Evolutionary conservation across 1,140 invertebrate species (phyloP).

Genomic region (Rhynchophorus ferrugineus): DNA sequence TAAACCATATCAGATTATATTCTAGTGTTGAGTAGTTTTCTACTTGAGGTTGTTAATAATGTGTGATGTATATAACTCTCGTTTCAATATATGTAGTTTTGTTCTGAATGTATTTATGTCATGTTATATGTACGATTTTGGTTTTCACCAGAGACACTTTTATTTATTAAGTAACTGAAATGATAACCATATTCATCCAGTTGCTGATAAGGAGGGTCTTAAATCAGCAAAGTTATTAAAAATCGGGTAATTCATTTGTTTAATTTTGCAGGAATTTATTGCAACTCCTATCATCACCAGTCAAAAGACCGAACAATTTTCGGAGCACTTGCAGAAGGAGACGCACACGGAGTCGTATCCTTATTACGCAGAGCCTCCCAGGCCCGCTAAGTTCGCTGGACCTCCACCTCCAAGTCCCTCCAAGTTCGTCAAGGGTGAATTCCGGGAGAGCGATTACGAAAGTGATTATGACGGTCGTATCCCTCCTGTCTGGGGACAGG

Average conservation of each 20-base stretch:
- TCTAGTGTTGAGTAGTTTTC: too few relatives aligned
- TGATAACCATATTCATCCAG: too few relatives aligned
- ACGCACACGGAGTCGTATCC: constrained; percentile 44
- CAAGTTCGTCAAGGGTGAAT: constrained; percentile 63
- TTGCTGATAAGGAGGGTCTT: too few relatives aligned
- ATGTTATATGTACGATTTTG: too few relatives aligned
- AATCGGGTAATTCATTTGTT: not conserved
- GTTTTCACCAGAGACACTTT: too few relatives aligned
- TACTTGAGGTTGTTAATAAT: too few relatives aligned
- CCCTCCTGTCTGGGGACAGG: constrained; percentile 53
- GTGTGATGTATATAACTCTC: too few relatives aligned
- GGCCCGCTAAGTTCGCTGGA: constrained; percentile 34
- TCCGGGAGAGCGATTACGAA: constrained; percentile 64
- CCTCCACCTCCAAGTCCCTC: constrained; percentile 50
- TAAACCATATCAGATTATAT: too few relatives aligned
- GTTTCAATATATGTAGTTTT: too few relatives aligned
- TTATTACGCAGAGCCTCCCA: constrained; percentile 41
- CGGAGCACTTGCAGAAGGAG: constrained; percentile 35
- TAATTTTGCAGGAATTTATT: constrained; percentile 40
- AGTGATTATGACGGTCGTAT: constrained; percentile 64
- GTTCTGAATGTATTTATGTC: too few relatives aligned
- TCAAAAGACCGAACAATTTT: constrained; percentile 32
- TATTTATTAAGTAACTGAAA: too few relatives aligned
- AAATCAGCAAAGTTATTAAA: too few relatives aligned
- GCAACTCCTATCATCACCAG: constrained; percentile 38